These are phyloP conservation scores for Drosophila sulfurigaster DNA, from an alignment of 1,140 invertebrate species.

Conservation along the genomic window DNA sequence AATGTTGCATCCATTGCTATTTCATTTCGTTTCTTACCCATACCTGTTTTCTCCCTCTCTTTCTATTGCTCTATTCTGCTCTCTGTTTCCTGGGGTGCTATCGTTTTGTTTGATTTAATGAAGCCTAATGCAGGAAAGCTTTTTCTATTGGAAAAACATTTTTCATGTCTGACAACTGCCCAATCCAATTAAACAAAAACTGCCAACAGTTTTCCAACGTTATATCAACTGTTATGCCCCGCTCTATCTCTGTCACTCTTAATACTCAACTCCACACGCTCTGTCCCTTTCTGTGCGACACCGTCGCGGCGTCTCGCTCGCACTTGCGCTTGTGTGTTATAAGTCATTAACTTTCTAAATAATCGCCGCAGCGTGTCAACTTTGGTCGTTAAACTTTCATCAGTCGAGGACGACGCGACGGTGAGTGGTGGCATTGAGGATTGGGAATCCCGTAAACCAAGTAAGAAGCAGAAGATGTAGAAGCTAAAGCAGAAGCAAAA, in stretches of 20 bases:
- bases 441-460: constrained; percentile 27
- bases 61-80: neutral
- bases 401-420: constrained; percentile 57
- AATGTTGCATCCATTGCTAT: neutral
- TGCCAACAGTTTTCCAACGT: constrained; percentile 43
- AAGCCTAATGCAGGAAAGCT: constrained; percentile 38
- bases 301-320: neutral
- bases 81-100: neutral
- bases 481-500: neutral
- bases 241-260: neutral
- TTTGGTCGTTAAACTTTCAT: constrained; percentile 84
- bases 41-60: neutral
- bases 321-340: constrained; percentile 67
- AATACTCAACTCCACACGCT: neutral
- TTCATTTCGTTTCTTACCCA: neutral
- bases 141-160: constrained; percentile 55
- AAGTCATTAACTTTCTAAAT: constrained; percentile 84
- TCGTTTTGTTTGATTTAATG: constrained; percentile 22
- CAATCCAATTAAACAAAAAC: constrained; percentile 56
- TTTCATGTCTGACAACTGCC: constrained; percentile 54
- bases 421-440: constrained; percentile 46
- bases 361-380: constrained; percentile 82
- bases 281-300: neutral
- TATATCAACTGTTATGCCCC: constrained; percentile 39
- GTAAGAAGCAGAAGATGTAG: constrained; percentile 33